These are phyloP conservation scores for Cephus cinctus DNA, from an alignment of 1,140 invertebrate species.

Conservation along the genomic window DNA sequence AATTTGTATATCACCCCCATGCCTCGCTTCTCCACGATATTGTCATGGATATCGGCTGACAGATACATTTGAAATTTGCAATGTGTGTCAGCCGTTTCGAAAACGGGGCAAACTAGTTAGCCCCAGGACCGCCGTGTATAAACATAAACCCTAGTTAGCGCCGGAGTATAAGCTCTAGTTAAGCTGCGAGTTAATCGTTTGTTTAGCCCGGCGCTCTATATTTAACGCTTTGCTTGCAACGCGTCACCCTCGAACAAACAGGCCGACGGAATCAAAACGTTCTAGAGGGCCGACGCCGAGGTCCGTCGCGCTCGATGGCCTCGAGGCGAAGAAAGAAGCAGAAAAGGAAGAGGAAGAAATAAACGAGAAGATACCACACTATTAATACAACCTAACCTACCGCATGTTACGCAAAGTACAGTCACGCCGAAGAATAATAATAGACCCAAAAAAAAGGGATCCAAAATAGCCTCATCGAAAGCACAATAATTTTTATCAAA, in stretches of 20 bases:
- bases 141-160: slow-evolving; percentile 36
- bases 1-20: no score
- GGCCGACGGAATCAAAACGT: slow-evolving; percentile 24
- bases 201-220: slow-evolving; percentile 35
- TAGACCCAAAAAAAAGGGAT: no score
- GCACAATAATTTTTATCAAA: no score
- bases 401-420: no score
- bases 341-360: not conserved
- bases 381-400: not conserved
- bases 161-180: slow-evolving; percentile 36
- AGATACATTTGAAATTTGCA: no score
- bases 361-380: not conserved
- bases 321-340: not conserved
- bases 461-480: no score
- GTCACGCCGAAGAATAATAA: no score
- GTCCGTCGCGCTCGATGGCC: not conserved
- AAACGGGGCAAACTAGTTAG: slow-evolving; percentile 24
- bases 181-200: slow-evolving; percentile 45
- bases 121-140: slow-evolving; percentile 21
- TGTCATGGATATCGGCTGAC: no score
- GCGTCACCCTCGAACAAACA: slow-evolving; percentile 37
- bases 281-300: no score
- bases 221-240: slow-evolving; percentile 36
- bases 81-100: slow-evolving; percentile 11
- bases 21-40: no score